phyloP scores from a whole-genome alignment of 2,113 vertebrate genomes.

The Clarias magur region DNA sequence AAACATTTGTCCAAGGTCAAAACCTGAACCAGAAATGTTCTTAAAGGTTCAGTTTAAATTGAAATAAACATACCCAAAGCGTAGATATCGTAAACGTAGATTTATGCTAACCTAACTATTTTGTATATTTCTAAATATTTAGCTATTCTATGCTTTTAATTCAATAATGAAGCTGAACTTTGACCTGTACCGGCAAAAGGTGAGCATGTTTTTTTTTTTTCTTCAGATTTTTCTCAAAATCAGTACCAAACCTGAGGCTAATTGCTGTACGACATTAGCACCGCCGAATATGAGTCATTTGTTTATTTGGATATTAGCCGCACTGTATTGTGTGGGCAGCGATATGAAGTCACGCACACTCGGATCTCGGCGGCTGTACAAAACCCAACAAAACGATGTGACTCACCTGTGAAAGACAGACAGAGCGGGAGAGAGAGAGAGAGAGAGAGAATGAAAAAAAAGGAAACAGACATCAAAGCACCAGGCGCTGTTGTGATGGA shows the following conservation, averaged over 20 bases:
- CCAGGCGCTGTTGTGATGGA: slow-evolving; percentile 46
- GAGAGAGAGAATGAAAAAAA: slow-evolving; percentile 18
- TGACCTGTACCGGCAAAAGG: neutral
- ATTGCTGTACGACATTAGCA: neutral
- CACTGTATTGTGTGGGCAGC: slow-evolving; percentile 26
- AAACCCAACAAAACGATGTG: slow-evolving; percentile 28
- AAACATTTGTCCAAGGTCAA: neutral
- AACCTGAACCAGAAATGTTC: neutral
- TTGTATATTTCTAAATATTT: neutral
- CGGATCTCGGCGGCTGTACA: slow-evolving; percentile 14
- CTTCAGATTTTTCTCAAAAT: neutral
- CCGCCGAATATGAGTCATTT: slow-evolving; percentile 19
- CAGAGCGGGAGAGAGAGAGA: slow-evolving; percentile 14
- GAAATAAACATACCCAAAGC: neutral
- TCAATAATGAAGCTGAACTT: neutral
- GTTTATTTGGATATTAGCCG: slow-evolving; percentile 40
- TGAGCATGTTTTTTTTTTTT: neutral
- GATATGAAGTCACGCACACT: slow-evolving; percentile 37
- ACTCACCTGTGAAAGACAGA: slow-evolving; percentile 41
- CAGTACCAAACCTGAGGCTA: neutral
- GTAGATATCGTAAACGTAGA: neutral
- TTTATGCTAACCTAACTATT: neutral
- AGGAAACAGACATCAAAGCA: slow-evolving; percentile 45
- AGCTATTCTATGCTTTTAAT: neutral
- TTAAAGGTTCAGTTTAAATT: neutral